A percentile compares a stretch with the other conserved stretches of the same genome.
phyloP scores from a whole-genome alignment of 2,113 vertebrate species.

The Pseudonaja textilis region DNA sequence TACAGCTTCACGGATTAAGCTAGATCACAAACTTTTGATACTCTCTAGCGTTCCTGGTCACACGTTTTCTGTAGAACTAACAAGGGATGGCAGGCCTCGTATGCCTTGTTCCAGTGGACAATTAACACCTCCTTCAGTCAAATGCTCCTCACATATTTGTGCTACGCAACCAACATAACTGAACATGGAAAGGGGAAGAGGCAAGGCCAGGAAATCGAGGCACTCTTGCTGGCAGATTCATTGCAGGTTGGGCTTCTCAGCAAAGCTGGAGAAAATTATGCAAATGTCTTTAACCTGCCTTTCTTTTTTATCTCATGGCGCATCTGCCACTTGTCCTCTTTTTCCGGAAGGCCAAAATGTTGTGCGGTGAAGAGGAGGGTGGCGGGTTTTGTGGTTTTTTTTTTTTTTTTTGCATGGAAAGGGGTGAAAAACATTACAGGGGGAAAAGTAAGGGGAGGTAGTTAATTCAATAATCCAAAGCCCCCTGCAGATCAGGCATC shows the following conservation, averaged over 20 bases:
- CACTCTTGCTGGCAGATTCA: neutral
- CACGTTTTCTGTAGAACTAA: neutral
- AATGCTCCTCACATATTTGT: neutral
- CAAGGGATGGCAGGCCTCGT: neutral
- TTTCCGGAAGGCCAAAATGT: neutral
- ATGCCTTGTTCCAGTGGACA: neutral
- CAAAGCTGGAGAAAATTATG: neutral
- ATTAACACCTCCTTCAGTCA: neutral
- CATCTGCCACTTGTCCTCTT: neutral
- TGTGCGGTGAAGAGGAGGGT: neutral
- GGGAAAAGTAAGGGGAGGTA: too few species aligned
- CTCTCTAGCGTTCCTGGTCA: neutral
- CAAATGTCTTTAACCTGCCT: slow-evolving; percentile 19
- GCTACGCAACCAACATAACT: neutral
- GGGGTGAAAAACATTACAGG: neutral
- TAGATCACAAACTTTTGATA: neutral
- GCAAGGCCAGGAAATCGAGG: neutral
- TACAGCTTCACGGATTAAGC: neutral
- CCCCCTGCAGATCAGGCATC: neutral
- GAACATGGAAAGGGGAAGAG: neutral
- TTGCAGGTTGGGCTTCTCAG: neutral
- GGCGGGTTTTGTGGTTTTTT: fast-evolving
- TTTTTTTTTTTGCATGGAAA: neutral
- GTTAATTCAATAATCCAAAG: neutral
- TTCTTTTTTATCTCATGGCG: neutral